Percentiles rank a stretch among this genome's conserved stretches.
Evolutionary conservation across 1,140 invertebrate species (phyloP).

Genomic region (Rhopalosiphum maidis): DNA sequence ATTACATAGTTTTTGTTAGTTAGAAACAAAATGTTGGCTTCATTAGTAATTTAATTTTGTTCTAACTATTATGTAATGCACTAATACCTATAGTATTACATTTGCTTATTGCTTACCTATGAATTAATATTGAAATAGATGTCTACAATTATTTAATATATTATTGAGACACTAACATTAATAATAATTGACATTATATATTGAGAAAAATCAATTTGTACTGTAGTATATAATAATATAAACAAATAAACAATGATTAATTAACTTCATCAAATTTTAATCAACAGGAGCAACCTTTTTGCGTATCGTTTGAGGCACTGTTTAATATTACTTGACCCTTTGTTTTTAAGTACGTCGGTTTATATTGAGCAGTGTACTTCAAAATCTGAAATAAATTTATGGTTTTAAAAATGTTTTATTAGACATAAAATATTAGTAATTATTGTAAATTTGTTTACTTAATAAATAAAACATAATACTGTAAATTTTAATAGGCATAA

Average conservation of each 20-base stretch:
- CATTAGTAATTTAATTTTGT: not conserved
- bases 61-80: not conserved
- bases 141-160: not conserved
- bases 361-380: slow-evolving; percentile 46
- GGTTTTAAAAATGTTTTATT: not conserved
- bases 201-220: not conserved
- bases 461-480: too few species aligned
- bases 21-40: not conserved
- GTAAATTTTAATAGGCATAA: too few species aligned
- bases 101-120: not conserved
- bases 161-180: not conserved
- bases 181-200: slow-evolving; percentile 9
- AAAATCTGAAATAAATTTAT: slow-evolving; percentile 23
- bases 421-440: not conserved
- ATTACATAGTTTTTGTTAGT: not conserved
- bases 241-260: not conserved
- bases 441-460: not conserved
- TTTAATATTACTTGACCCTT: slow-evolving; percentile 45
- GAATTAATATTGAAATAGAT: too few species aligned
- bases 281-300: slow-evolving; percentile 33
- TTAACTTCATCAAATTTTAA: not conserved
- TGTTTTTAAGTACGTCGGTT: not conserved
- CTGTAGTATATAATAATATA: not conserved
- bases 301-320: not conserved
- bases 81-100: not conserved